Base-by-base conservation (phyloP, 1,140 invertebrate species). In the Potamilus streckersoni region DNA sequence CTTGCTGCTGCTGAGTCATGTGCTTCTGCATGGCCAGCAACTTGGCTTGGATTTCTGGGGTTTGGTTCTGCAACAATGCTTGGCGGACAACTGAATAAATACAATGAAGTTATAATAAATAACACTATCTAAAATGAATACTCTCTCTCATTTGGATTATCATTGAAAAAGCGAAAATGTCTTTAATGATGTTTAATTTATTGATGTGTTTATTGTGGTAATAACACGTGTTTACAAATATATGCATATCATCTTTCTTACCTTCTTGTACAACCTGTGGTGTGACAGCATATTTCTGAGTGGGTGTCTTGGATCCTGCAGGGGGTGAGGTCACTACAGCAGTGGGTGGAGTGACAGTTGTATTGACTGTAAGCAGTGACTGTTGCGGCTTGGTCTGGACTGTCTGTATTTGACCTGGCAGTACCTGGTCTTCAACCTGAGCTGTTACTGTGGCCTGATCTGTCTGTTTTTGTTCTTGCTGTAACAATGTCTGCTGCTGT, bases 1-100 rank as follows among this genome's bases (percentile, higher is more conserved):
- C 59, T 91, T 89, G 79, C 72, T 82, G 75, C 61, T 72, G 70
- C 67, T 80, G 82, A 62, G 83, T 84, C 71, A 89, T 85, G 75
- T 96, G 96, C 56, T 94, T 92, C 87, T 97, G 96, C 78, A 97
- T 91, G 80, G 96, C 95, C 6, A 97, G 90, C 27, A 98, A 87
- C 86, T 97, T 97, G 80, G 97, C 96, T 88, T 97, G 96, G 66
- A 97, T 96, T 89, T 97, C 96, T 2, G 96, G 96, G 88, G 96
- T 95, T 17, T 97, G 90, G 87, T 96, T 96, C 64, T 90, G 89
- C 79, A 91, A 85, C 63, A 91, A 73, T 19, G 91, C 91, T 81
- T 91, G 89, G 4, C 87, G 77, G 13, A 91, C 89, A 79, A 91
- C 90, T 91, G 81, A 14, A 86, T 80, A 15, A 63, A 73, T 75